A percentile compares a stretch with the other conserved stretches of the same genome.
Evolutionary conservation across 2,797 vertebrate genomes (phyloP).

Genomic region (Gorsachius magnificus): DNA sequence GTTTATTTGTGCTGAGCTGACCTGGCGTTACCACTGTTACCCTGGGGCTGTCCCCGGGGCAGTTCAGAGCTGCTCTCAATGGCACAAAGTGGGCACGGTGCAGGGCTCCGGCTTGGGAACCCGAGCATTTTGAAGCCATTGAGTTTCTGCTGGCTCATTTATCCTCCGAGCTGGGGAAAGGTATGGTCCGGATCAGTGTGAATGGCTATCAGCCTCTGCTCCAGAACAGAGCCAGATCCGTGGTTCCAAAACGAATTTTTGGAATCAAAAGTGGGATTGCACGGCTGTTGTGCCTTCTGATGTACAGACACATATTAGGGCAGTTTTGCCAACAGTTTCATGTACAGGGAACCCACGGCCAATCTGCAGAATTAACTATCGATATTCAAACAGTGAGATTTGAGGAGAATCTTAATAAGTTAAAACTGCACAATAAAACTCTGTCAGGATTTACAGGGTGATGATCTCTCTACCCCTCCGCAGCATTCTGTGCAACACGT

Average conservation of each 20-base stretch:
- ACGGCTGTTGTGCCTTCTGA: neutral
- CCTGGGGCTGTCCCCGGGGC: neutral
- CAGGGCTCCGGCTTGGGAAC: neutral
- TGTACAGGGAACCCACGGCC: neutral
- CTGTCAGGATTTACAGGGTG: neutral
- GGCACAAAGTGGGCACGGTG: rapidly evolving
- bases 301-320: neutral
- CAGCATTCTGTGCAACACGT: neutral
- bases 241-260: neutral
- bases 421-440: neutral
- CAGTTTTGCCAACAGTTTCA: neutral
- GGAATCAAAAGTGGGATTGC: neutral
- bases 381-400: neutral
- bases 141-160: neutral
- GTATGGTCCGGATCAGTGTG: rapidly evolving
- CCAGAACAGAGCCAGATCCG: neutral
- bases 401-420: neutral
- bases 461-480: neutral
- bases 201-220: neutral
- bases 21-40: neutral
- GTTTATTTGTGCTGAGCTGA: neutral
- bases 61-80: neutral
- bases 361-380: neutral
- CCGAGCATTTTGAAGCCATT: neutral
- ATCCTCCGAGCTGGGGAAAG: neutral